phyloP scores from a whole-genome alignment of 1,140 invertebrate genomes.

The Chironomus tepperi region DNA sequence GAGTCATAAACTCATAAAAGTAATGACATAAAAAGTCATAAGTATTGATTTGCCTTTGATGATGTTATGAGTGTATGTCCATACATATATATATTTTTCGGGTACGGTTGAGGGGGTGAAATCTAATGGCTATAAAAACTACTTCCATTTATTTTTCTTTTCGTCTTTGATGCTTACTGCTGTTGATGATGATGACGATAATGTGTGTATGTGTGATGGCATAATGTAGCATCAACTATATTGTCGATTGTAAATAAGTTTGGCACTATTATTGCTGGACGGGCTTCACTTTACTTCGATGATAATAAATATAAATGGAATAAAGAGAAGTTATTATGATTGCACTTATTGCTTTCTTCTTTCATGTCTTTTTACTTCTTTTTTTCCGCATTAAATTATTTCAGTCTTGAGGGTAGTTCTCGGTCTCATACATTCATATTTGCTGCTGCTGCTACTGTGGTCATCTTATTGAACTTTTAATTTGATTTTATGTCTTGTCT shows the following conservation, averaged over 20 bases:
- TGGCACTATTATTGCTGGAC: neutral
- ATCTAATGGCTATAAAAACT: conserved; percentile 21
- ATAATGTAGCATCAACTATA: neutral
- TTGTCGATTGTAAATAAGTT: conserved; percentile 14
- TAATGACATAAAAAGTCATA: conserved; percentile 20
- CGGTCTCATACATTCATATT: neutral
- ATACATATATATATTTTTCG: neutral
- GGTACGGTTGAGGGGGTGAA: neutral
- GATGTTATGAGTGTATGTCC: neutral
- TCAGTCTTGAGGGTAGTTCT: neutral
- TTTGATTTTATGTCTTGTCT: no score
- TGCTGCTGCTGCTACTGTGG: no score
- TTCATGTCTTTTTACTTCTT: neutral
- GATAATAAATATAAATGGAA: conserved; percentile 24
- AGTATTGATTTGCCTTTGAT: conserved; percentile 22
- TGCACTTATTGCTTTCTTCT: conserved; percentile 1
- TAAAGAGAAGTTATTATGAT: conserved; percentile 23
- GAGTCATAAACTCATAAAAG: conserved; percentile 20
- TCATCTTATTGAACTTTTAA: no score
- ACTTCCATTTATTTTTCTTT: neutral
- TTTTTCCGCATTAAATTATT: conserved; percentile 1
- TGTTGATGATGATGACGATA: neutral
- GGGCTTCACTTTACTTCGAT: neutral
- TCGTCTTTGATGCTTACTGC: neutral
- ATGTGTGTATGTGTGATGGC: neutral